phyloP scores from a whole-genome alignment of 2,113 vertebrate genomes.

The Corythornis madagascariensis region DNA sequence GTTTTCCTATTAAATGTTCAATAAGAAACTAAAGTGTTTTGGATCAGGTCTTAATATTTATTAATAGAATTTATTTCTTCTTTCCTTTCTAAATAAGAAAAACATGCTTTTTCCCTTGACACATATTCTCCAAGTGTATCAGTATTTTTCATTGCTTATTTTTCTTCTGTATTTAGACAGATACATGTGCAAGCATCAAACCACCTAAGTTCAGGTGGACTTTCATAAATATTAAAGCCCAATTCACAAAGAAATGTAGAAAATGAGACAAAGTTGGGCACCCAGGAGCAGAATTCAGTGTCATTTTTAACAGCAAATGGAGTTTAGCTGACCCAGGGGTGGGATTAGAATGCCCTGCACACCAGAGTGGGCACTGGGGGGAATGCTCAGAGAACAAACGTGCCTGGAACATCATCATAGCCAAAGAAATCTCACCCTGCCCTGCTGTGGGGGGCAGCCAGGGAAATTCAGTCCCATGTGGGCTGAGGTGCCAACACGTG shows the following conservation, averaged over 20 bases:
- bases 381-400: neutral
- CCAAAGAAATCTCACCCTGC: neutral
- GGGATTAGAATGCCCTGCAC: neutral
- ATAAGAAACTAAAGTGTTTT: neutral
- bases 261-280: neutral
- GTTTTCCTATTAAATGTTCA: conserved; percentile 21
- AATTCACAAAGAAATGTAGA: neutral
- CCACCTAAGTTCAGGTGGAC: neutral
- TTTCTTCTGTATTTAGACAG: neutral
- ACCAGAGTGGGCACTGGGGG: neutral
- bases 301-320: neutral
- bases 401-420: neutral
- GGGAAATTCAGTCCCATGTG: neutral
- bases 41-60: neutral
- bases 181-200: neutral
- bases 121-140: neutral
- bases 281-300: neutral
- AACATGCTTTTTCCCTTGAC: neutral
- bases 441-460: neutral
- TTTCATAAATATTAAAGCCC: neutral
- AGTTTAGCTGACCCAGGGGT: neutral
- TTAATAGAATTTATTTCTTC: neutral
- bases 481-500: neutral
- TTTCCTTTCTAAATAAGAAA: neutral
- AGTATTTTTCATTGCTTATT: neutral